Percentiles rank a stretch among this genome's conserved stretches.
Evolutionary conservation across 2,113 vertebrate genomes (phyloP).

Genomic region (Myiozetetes cayanensis): DNA sequence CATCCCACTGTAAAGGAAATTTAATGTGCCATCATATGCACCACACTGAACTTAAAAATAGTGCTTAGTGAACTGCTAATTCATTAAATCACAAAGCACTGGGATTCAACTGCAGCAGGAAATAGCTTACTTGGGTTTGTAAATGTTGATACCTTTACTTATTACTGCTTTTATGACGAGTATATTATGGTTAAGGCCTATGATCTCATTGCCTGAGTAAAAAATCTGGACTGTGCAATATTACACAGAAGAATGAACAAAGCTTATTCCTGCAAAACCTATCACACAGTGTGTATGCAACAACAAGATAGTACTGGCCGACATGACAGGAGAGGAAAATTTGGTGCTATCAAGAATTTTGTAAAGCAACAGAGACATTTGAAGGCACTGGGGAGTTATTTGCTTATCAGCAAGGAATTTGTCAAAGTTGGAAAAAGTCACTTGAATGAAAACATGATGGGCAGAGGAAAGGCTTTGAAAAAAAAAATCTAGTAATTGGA

Average conservation of each 20-base stretch:
- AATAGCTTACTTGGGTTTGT: neutral
- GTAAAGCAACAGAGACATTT: neutral
- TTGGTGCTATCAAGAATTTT: neutral
- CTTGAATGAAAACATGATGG: neutral
- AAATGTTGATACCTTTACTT: neutral
- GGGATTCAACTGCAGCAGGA: neutral
- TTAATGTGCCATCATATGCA: neutral
- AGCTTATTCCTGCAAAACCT: neutral
- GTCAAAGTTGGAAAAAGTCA: neutral
- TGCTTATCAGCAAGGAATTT: neutral
- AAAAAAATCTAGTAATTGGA: neutral
- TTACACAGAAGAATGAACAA: neutral
- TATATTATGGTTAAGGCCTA: neutral
- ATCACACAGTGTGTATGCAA: neutral
- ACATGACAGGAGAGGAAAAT: neutral
- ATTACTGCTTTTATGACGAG: neutral
- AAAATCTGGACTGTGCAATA: neutral
- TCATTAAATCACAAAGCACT: neutral
- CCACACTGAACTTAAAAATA: constrained; percentile 18
- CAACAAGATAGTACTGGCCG: neutral
- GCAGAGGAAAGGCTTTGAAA: neutral
- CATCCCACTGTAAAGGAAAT: neutral
- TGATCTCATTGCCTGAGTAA: neutral
- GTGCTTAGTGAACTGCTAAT: neutral
- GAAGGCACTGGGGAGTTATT: fast-evolving